A percentile compares a stretch with the other conserved stretches of the same genome.
Conservation (phyloP, 1,140 invertebrate species). For the Pseudomyrmex concolor region DNA sequence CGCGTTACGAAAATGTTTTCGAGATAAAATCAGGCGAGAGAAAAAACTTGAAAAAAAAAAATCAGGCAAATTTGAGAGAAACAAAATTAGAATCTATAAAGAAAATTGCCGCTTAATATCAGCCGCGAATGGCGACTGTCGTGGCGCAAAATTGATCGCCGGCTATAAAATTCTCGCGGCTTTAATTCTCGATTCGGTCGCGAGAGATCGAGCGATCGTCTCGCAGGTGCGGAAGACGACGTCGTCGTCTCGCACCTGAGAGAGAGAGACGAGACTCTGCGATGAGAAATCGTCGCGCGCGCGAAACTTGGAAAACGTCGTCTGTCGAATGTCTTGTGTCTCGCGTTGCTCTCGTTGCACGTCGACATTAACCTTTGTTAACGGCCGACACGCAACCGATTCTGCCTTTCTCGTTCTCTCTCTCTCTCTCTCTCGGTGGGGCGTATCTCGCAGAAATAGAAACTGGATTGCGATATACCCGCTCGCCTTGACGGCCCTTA, state of each 20-base stretch:
- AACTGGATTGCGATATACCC: constrained; percentile 65
- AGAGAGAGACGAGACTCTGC: background rate
- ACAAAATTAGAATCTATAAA: too few relatives aligned
- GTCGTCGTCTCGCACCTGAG: background rate
- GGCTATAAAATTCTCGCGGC: too few relatives aligned
- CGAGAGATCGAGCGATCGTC: background rate
- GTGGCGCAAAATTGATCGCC: too few relatives aligned
- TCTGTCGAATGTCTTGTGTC: constrained; percentile 17
- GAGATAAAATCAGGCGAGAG: too few relatives aligned
- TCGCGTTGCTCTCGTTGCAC: constrained; percentile 64
- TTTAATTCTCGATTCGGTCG: too few relatives aligned
- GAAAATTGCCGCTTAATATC: too few relatives aligned
- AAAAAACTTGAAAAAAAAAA: too few relatives aligned
- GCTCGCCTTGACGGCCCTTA: constrained; percentile 62
- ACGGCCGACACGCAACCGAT: constrained; percentile 36
- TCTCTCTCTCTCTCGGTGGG: constrained; percentile 14
- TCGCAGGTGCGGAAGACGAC: too few relatives aligned
- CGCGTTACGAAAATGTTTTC: too few relatives aligned
- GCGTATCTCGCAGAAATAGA: constrained; percentile 65
- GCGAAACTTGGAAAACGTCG: constrained; percentile 11
- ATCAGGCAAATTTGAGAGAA: too few relatives aligned
- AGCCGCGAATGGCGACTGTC: too few relatives aligned
- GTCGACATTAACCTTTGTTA: constrained; percentile 67
- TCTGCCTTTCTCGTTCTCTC: constrained; percentile 23
- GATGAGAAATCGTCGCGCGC: constrained; percentile 5